Percentiles rank a stretch among this genome's conserved stretches.
phyloP scores from a whole-genome alignment of 2,888 invertebrate species.

The Yponomeuta sedellus region DNA sequence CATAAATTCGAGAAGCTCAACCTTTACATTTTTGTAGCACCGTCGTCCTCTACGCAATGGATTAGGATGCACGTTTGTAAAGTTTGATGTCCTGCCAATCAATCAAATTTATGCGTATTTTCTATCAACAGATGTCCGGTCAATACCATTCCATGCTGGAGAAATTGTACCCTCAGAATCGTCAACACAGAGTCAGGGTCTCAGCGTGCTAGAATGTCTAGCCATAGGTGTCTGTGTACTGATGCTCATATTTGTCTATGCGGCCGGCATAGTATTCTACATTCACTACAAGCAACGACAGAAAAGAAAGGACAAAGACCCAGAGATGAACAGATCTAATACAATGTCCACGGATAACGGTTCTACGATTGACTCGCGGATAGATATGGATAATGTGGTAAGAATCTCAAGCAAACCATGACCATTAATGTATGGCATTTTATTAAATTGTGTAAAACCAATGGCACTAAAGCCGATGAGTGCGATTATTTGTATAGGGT shows the following conservation, averaged over 20 bases:
- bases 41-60: too few relatives aligned
- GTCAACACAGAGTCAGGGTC: slow-evolving; percentile 72
- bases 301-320: slow-evolving; percentile 68
- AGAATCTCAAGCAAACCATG: slow-evolving; percentile 19
- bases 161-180: slow-evolving; percentile 70
- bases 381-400: slow-evolving; percentile 68
- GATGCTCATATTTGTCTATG: slow-evolving; percentile 86
- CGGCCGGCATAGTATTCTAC: slow-evolving; percentile 89
- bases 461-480: too few relatives aligned
- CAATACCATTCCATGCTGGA: slow-evolving; percentile 85
- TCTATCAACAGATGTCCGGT: slow-evolving; percentile 79
- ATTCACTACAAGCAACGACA: slow-evolving; percentile 83
- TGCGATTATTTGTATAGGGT: too few relatives aligned
- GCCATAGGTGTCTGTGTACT: slow-evolving; percentile 89
- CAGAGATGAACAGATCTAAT: slow-evolving; percentile 52
- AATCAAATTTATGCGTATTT: neutral
- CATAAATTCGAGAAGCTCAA: too few relatives aligned
- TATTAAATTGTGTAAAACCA: too few relatives aligned
- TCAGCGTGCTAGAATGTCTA: slow-evolving; percentile 86
- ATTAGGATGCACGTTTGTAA: too few relatives aligned
- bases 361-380: slow-evolving; percentile 54
- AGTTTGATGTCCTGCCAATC: neutral
- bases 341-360: slow-evolving; percentile 52
- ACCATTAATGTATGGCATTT: neutral
- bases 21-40: too few relatives aligned